phyloP scores from a whole-genome alignment of 2,797 vertebrate species.

The Chiloscyllium punctatum region DNA sequence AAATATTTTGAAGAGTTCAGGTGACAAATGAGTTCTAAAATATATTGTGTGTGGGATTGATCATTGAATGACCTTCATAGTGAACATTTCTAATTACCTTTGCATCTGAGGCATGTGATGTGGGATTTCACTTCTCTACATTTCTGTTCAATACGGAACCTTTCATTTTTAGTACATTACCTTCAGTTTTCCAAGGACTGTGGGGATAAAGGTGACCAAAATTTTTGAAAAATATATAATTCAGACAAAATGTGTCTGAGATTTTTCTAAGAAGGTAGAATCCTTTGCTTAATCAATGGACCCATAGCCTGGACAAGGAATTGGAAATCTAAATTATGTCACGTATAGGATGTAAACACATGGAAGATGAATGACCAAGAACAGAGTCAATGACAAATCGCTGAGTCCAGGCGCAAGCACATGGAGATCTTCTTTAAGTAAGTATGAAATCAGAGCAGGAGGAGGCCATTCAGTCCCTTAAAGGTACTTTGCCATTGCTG shows the following conservation, averaged over 20 bases:
- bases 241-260: neutral
- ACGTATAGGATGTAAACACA: neutral
- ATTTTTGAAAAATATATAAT: neutral
- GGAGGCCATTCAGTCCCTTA: too few species aligned
- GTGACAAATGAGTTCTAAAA: neutral
- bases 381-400: neutral
- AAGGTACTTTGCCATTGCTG: neutral
- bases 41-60: neutral
- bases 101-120: neutral
- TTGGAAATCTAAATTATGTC: neutral
- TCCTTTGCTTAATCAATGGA: neutral
- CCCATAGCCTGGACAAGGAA: too few species aligned
- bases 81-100: neutral
- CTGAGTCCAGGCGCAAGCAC: neutral
- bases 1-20: neutral
- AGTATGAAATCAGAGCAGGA: too few species aligned
- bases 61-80: neutral
- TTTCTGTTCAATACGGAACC: neutral
- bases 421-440: neutral
- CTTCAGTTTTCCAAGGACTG: neutral
- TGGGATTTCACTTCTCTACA: neutral
- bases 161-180: neutral
- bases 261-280: neutral
- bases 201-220: neutral
- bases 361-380: neutral